Base-by-base conservation (phyloP, 2,888 invertebrate genomes). In the Palloptera scutellata region DNA sequence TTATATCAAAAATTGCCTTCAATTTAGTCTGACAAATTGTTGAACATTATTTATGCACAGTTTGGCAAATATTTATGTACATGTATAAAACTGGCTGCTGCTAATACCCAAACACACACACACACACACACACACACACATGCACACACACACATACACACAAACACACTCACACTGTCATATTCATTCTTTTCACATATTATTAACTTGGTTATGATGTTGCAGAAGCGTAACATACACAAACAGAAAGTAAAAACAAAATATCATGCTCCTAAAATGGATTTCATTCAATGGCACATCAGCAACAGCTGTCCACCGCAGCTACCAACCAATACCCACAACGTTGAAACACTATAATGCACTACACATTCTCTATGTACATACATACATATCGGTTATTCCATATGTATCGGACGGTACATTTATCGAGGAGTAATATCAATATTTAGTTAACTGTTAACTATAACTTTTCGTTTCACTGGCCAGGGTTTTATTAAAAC, bases 1-100 rank as follows among this genome's bases (percentile, higher is more conserved):
- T 69, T 69, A 61, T 67, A 62, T 59, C 66, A 62, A 70, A 30
- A 69, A 69, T 69, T 67, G 68, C 65, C 68, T 71, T 70, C 70
- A 79, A 78, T 79, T 78, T 78, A 76, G 73, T 77, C 77, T 77
- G 79, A 79, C 76, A 79, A 79, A 79, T 79, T 72, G 74, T 71
- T 69, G 73, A 68, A 73, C 77, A 79, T 79, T 79, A 79, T 79
- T 79, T 79, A 77, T 77, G 79, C 79, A 75, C 78, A 70, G 73
- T 75, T 73, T 72, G 72, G 30, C 54, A 74, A 68, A 68, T 30
- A 13, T 61, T 30, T 42, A 20, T 43, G 40, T 51, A 40, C 15
- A 63, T 30, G 45, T 43, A 15, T 30, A 30, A 30, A 30, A 6
- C 30, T 40, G 40, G 10, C 30, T 30, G 30, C 30, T 30, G 30